These are phyloP conservation scores for Xylota segnis DNA, from an alignment of 2,888 invertebrate genomes.

Conservation along the genomic window DNA sequence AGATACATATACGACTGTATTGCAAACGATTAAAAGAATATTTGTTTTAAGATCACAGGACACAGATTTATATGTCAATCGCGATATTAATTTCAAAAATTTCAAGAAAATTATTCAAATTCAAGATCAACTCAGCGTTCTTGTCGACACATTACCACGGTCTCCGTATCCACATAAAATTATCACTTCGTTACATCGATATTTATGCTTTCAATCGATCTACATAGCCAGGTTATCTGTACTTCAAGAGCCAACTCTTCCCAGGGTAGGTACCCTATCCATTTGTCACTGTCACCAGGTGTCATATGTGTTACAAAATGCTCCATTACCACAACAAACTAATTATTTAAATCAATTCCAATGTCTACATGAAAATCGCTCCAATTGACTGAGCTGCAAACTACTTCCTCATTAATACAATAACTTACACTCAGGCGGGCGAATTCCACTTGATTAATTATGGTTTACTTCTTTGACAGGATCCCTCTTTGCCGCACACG, in stretches of 20 bases:
- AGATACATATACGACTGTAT: not conserved
- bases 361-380: slow-evolving; percentile 50
- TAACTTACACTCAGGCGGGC: slow-evolving; percentile 31
- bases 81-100: slow-evolving; percentile 10
- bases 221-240: not conserved
- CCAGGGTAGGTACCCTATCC: slow-evolving; percentile 17
- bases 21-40: not conserved
- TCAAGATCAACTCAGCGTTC: slow-evolving; percentile 17
- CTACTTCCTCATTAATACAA: slow-evolving; percentile 66
- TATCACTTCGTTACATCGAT: slow-evolving; percentile 43
- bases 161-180: slow-evolving; percentile 30
- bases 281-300: slow-evolving; percentile 59
- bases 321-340: slow-evolving; percentile 26
- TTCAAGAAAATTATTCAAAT: slow-evolving; percentile 37
- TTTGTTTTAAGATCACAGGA: not conserved
- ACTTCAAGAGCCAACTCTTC: slow-evolving; percentile 36
- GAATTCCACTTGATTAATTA: slow-evolving; percentile 63
- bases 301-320: slow-evolving; percentile 26
- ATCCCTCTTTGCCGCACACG: slow-evolving; percentile 31
- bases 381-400: slow-evolving; percentile 29
- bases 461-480: slow-evolving; percentile 41
- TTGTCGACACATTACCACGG: slow-evolving; percentile 42
- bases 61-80: slow-evolving; percentile 3
- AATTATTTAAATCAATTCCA: slow-evolving; percentile 64
- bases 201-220: slow-evolving; percentile 56